Evolutionary conservation across 2,113 vertebrate species (phyloP).

Genomic region (Tichodroma muraria): DNA sequence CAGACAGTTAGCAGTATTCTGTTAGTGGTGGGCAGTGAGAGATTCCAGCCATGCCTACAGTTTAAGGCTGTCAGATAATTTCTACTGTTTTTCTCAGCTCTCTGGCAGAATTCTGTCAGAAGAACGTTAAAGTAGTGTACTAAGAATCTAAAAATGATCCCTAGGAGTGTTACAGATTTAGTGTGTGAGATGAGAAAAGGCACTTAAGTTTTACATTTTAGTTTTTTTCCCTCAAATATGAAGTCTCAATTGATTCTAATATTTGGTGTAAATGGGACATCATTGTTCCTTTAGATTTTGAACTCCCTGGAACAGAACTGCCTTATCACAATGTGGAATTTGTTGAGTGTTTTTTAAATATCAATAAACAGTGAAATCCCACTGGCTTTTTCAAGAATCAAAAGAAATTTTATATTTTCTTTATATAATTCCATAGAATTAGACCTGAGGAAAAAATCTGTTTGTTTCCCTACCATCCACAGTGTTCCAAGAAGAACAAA

Average conservation of each 20-base stretch:
- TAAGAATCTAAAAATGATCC: not conserved
- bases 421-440: not conserved
- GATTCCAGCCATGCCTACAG: not conserved
- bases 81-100: not conserved
- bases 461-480: not conserved
- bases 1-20: not conserved
- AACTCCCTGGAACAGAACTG: not conserved
- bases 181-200: not conserved
- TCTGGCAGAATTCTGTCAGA: not conserved
- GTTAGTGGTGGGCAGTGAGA: not conserved
- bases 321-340: not conserved
- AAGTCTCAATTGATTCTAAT: not conserved
- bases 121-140: not conserved
- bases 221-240: not conserved
- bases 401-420: not conserved
- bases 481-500: not conserved
- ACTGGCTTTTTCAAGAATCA: not conserved
- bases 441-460: not conserved
- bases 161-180: not conserved
- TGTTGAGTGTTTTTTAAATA: not conserved
- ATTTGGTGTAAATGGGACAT: not conserved
- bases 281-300: not conserved
- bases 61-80: not conserved
- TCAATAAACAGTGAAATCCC: not conserved
- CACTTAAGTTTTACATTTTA: rapidly evolving